Percentiles rank a stretch among this genome's conserved stretches.
Evolutionary conservation across 35 echinoderm and acorn worm genomes (phyloP).

Genomic region (Apostichopus californicus): DNA sequence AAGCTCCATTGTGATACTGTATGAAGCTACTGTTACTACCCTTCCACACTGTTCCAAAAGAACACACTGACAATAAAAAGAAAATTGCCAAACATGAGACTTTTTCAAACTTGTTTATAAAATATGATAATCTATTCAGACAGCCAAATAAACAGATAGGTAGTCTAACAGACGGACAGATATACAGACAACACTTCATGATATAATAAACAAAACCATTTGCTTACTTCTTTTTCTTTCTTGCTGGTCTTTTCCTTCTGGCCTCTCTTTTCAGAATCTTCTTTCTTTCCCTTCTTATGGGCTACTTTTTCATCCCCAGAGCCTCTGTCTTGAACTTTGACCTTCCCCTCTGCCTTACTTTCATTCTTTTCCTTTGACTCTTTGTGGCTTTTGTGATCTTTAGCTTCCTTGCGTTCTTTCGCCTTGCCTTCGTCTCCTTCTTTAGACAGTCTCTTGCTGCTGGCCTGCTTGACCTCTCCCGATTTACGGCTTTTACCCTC

Average conservation of each 20-base stretch:
- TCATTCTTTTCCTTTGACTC: constrained; percentile 61
- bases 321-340: constrained; percentile 59
- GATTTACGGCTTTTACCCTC: constrained; percentile 52
- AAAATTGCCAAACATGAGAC: no score
- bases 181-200: no score
- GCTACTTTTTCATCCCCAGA: constrained; percentile 58
- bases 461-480: background rate
- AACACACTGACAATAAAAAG: no score
- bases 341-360: constrained; percentile 58
- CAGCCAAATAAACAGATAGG: no score
- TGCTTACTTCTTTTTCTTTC: constrained; percentile 61
- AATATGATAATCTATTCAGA: no score
- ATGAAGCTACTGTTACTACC: no score
- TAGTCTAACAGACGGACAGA: no score
- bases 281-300: constrained; percentile 54
- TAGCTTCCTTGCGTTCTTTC: constrained; percentile 3
- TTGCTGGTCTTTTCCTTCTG: constrained; percentile 52
- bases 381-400: constrained; percentile 49
- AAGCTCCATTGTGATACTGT: no score
- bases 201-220: background rate
- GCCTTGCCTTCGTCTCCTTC: background rate
- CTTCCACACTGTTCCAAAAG: no score
- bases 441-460: constrained; percentile 3
- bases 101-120: no score
- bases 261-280: constrained; percentile 29